phyloP scores from a whole-genome alignment of 1,140 invertebrate genomes.

The Palaemon carinicauda region DNA sequence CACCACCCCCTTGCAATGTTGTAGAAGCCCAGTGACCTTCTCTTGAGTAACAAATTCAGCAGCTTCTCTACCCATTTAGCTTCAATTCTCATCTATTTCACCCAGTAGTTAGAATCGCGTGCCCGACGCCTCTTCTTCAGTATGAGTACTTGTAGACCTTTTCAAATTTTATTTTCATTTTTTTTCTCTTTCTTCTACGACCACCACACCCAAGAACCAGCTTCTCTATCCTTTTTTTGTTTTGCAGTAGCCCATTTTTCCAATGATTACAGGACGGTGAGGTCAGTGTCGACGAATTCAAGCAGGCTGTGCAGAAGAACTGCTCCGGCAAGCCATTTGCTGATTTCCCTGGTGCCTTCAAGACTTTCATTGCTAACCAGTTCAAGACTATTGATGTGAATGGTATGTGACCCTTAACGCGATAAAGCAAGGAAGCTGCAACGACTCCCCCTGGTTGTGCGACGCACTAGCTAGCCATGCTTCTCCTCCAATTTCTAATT shows the following conservation, averaged over 20 bases:
- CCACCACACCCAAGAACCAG: no score
- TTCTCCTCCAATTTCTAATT: constrained; percentile 18
- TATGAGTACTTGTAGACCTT: no score
- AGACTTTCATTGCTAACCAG: constrained; percentile 50
- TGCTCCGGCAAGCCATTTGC: constrained; percentile 78
- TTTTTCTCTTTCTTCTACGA: no score
- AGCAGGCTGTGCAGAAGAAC: constrained; percentile 79
- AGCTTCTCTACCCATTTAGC: no score
- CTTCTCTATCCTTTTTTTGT: background rate
- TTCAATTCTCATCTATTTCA: no score
- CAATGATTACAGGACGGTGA: constrained; percentile 73
- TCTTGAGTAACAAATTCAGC: no score
- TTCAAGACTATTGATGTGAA: constrained; percentile 70
- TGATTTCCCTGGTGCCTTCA: constrained; percentile 72
- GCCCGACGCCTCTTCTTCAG: no score
- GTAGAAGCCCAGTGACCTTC: no score
- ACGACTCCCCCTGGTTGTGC: background rate
- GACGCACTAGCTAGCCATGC: constrained; percentile 34
- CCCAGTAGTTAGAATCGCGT: no score
- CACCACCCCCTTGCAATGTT: no score
- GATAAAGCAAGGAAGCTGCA: no score
- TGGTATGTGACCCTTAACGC: constrained; percentile 63
- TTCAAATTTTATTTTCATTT: no score
- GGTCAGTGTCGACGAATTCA: constrained; percentile 81
- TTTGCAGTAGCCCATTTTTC: background rate